Conservation (phyloP, 2,797 vertebrate species). For the Stomatorhinus walkeri region DNA sequence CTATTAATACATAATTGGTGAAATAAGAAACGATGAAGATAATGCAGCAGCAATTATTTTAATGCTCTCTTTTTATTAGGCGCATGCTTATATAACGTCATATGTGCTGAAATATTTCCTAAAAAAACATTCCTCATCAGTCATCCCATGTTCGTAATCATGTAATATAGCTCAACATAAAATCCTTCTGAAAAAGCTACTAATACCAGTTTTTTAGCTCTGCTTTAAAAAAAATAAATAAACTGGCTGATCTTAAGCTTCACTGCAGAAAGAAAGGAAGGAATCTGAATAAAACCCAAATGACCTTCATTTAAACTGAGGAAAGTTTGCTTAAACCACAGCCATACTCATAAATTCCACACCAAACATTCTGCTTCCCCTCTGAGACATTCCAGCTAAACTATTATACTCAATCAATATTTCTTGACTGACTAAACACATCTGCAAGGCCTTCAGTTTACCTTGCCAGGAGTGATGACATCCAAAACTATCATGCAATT, state of each 20-base stretch:
- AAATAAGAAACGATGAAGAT: neutral
- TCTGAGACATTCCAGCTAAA: neutral
- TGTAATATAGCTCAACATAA: neutral
- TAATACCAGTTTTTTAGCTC: neutral
- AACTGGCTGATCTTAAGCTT: neutral
- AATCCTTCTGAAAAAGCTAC: neutral
- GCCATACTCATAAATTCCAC: neutral
- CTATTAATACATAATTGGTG: neutral
- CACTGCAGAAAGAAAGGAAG: neutral
- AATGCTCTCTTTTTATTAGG: neutral
- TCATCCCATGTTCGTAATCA: neutral
- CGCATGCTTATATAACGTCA: neutral
- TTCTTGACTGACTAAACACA: neutral
- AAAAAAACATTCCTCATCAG: neutral
- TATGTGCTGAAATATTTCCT: neutral
- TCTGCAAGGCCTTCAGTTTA: neutral
- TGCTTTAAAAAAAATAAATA: neutral
- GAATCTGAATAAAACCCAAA: neutral
- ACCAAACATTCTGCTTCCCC: neutral
- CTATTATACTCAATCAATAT: constrained; percentile 7
- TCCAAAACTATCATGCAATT: neutral
- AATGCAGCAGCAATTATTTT: neutral
- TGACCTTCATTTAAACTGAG: neutral
- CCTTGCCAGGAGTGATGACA: neutral
- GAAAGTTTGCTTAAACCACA: constrained; percentile 5